phyloP scores from a whole-genome alignment of 2,113 vertebrate genomes.

The Bolborhynchus lineola region DNA sequence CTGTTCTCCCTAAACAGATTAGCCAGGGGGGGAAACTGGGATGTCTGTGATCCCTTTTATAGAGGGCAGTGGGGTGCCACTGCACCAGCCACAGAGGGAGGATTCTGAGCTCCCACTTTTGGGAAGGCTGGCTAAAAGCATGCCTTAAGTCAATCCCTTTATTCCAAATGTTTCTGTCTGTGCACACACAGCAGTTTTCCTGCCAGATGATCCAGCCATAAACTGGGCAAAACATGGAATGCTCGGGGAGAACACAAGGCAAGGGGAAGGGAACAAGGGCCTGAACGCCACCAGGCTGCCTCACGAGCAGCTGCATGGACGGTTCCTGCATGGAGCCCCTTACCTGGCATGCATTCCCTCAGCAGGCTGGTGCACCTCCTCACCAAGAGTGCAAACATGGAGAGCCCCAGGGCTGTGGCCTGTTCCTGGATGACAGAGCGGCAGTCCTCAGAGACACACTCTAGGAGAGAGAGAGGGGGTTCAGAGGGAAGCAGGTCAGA shows the following conservation, averaged over 20 bases:
- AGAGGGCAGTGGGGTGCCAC: background rate
- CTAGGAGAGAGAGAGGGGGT: slow-evolving; percentile 51
- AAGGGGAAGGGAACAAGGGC: background rate
- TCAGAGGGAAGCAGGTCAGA: background rate
- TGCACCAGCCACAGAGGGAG: background rate
- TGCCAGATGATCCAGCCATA: background rate
- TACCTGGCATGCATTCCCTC: slow-evolving; percentile 81
- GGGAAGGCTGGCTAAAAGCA: background rate
- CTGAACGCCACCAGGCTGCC: background rate
- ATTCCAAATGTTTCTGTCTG: background rate
- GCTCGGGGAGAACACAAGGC: background rate
- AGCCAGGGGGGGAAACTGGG: background rate
- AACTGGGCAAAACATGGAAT: background rate
- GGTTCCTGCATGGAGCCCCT: background rate
- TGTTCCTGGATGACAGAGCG: slow-evolving; percentile 92
- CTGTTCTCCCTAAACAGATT: background rate
- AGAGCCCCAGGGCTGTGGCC: slow-evolving; percentile 86
- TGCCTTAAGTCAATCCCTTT: background rate
- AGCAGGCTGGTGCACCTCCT: slow-evolving; percentile 88
- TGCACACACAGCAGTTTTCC: background rate
- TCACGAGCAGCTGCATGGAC: fast-evolving
- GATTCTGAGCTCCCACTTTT: background rate
- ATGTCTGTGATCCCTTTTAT: background rate
- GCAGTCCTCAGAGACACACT: slow-evolving; percentile 76
- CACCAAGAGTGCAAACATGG: slow-evolving; percentile 92